Evolutionary conservation across 1,140 invertebrate genomes (phyloP), one percentile per base, ranked within the genome.

Genomic region (Trissolcus basalis): DNA sequence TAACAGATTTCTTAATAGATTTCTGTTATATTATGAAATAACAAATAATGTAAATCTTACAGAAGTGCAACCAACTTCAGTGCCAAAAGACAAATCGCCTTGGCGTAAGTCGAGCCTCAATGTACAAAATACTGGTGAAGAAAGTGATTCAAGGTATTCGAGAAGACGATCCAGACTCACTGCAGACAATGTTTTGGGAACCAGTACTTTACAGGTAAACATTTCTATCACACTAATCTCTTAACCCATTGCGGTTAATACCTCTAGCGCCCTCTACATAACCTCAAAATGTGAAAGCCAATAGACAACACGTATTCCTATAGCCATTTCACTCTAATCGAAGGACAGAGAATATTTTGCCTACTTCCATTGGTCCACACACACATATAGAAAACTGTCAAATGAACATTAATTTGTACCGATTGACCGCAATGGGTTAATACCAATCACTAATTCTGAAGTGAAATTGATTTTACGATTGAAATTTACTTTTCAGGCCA

Each of bases 61-160:
- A 94, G 93, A 93, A 89, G 91, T 91, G 13, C 92, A 94, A 88
- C 92, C 92, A 16, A 90, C 91, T 84, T 89, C 89, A 12, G 80
- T 86, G 4, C 87, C 89, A 44, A 94, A 94, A 86, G 94, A 96
- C 81, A 93, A 93, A 85, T 93, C 93, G 41, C 89, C 92, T 19
- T 94, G 94, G 90, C 90, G 94, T 79, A 93, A 95, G 82, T 94
- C 92, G 7, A 93, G 90, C 77, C 82, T 93, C 0, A 93, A 92
- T 85, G 90, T 92, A 50, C 87, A 90, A 55, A 91, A 90, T 78
- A 91, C 90, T 69, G 81, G 89, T 32, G 93, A 94, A 82, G 91
- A 92, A 58, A 86, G 84, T 56, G 89, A 90, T 67, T 82, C 78
- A 0, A 83, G 83, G 68, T 87, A 92, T 78, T 90, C 89, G 0